Base-by-base conservation (phyloP, 1,140 invertebrate species). In the Batillaria attramentaria region DNA sequence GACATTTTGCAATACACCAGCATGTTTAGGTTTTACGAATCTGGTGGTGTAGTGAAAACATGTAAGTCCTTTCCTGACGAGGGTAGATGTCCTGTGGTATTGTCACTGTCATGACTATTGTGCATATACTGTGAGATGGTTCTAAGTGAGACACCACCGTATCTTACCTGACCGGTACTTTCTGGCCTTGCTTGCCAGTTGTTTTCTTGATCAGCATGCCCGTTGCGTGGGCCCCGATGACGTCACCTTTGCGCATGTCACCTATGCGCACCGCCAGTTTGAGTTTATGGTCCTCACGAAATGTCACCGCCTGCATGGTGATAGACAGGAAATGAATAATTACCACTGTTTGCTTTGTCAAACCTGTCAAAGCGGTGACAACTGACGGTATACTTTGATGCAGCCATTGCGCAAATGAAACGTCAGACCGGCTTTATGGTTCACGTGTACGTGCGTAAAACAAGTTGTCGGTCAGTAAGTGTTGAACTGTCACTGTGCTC, bases 121-220 rank as follows among this genome's bases (percentile, higher is more conserved):
- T 4, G 3, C 24, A 28, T 8, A 1, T 5, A 28, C 3, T 28
- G 57, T 1, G 10, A 10, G 5, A 13, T 28, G 57, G 24, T 20
- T 20, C 33, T 28, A 18, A 10, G 46, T 18, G 57, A 24, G 6
- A 0, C n/a, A n/a, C 3, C 33, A 16, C 6, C 0, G 24, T 3
- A 1, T 0, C 24, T 33, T 35, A 75, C 73, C 73, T 75, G 73
- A 75, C 73, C 3, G 73, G 73, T n/a, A 75, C 73, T 37, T 42
- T 75, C 35, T 75, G 73, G 24, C 73, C 73, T n/a, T 33, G 20
- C 33, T 54, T 73, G 4, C 8, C 50, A 20, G 50, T 57, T 4
- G 72, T 79, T 66, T 87, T 88, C 62, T 94, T 93, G 54, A 99
- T 97, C 43, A 99, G 90, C 89, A 98, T 95, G 0, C 97, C 97